Percentiles rank a stretch among this genome's conserved stretches.
These are phyloP conservation scores for Limnephilus marmoratus DNA, from an alignment of 2,888 invertebrate genomes.

Conservation along the genomic window DNA sequence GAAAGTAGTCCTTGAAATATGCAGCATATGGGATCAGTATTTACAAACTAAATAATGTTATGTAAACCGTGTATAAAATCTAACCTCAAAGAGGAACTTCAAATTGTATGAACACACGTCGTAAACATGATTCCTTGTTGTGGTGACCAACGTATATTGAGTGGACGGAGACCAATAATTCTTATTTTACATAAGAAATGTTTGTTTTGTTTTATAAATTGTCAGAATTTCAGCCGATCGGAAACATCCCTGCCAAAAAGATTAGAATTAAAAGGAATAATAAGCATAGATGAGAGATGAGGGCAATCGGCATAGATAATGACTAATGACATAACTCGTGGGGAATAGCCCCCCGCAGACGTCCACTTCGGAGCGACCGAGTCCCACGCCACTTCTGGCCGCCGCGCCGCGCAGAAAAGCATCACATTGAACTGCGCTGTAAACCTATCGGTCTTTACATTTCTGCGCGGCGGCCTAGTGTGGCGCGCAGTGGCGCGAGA, in stretches of 20 bases:
- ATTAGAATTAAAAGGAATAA: background rate
- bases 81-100: conserved; percentile 43
- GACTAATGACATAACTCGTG: too few species aligned
- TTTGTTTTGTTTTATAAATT: conserved; percentile 16
- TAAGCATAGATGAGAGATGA: background rate
- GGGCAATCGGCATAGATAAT: too few species aligned
- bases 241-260: background rate
- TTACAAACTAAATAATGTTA: conserved; percentile 50
- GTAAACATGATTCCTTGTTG: conserved; percentile 14
- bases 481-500: too few species aligned
- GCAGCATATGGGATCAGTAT: background rate
- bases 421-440: too few species aligned
- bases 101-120: background rate
- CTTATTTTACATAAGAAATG: background rate
- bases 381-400: too few species aligned
- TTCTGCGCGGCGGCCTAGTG: too few species aligned
- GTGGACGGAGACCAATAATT: background rate
- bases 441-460: too few species aligned
- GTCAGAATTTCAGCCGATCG: background rate
- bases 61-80: conserved; percentile 46
- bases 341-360: too few species aligned
- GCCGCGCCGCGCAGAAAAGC: too few species aligned
- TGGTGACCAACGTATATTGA: background rate
- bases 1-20: background rate
- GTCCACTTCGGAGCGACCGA: too few species aligned